These are phyloP conservation scores for Magallana gigas DNA, from an alignment of 1,140 invertebrate genomes.

Conservation along the genomic window DNA sequence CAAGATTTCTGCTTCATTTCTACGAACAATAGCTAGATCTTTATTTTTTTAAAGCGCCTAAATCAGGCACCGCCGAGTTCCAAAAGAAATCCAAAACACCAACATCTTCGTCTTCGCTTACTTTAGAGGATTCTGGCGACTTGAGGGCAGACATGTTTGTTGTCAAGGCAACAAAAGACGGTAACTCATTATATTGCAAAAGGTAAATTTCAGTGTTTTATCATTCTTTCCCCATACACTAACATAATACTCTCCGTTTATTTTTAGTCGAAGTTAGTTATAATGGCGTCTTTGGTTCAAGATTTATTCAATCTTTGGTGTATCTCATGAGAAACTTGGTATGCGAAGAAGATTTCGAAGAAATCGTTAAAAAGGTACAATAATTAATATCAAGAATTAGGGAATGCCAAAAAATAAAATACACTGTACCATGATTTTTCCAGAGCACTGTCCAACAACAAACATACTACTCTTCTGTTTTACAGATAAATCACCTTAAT, in stretches of 20 bases:
- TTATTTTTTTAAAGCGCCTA: no score
- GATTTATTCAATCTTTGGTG: conserved; percentile 17
- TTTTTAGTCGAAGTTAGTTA: conserved; percentile 10
- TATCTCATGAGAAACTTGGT: conserved; percentile 21
- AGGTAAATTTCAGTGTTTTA: no score
- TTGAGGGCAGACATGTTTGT: conserved; percentile 5
- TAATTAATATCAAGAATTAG: neutral
- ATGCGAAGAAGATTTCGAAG: neutral
- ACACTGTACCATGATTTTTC: neutral
- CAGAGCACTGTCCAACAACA: neutral
- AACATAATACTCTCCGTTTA: neutral
- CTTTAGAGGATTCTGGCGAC: neutral
- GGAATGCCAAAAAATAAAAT: neutral
- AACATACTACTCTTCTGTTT: neutral
- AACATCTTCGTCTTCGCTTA: neutral
- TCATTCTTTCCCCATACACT: no score
- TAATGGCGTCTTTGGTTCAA: neutral
- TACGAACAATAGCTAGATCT: no score
- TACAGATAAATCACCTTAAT: conserved; percentile 17
- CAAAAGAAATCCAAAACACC: neutral
- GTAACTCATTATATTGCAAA: neutral
- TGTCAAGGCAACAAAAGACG: neutral
- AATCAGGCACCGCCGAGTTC: neutral
- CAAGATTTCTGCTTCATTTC: no score
- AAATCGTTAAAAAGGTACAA: conserved; percentile 3